Conservation (phyloP, 2,888 invertebrate species). For the Parnassius apollo region DNA sequence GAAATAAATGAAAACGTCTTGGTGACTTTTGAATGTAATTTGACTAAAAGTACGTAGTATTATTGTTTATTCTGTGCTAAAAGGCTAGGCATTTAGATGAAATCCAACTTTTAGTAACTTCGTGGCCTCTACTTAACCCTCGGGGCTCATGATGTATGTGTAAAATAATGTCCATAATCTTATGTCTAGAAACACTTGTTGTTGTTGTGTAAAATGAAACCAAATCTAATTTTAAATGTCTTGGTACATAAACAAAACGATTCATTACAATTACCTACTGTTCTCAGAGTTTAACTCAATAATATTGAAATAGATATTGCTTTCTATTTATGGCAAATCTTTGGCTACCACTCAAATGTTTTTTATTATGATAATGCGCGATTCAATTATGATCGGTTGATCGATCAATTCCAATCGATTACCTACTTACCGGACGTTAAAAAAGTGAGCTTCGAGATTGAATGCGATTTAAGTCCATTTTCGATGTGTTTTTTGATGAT, state of each 20-base stretch:
- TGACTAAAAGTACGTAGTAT: too few species aligned
- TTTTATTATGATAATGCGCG: constrained; percentile 54
- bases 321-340: constrained; percentile 48
- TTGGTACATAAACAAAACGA: too few species aligned
- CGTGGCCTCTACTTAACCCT: too few species aligned
- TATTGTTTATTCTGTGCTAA: too few species aligned
- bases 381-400: constrained; percentile 41
- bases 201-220: too few species aligned
- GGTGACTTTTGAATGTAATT: too few species aligned
- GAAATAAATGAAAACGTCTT: too few species aligned
- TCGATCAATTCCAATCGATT: constrained; percentile 36
- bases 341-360: constrained; percentile 60
- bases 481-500: not conserved
- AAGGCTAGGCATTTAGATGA: too few species aligned
- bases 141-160: too few species aligned
- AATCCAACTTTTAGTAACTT: too few species aligned
- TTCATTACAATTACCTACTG: constrained; percentile 21
- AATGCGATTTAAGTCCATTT: not conserved
- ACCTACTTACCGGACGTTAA: constrained; percentile 5
- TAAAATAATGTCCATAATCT: not conserved
- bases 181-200: not conserved
- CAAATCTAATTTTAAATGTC: too few species aligned
- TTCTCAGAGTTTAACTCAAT: constrained; percentile 44
- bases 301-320: constrained; percentile 58
- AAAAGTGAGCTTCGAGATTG: constrained; percentile 2